These are phyloP conservation scores for Eumacrocentrus americanus DNA, from an alignment of 2,888 invertebrate species.

Conservation along the genomic window DNA sequence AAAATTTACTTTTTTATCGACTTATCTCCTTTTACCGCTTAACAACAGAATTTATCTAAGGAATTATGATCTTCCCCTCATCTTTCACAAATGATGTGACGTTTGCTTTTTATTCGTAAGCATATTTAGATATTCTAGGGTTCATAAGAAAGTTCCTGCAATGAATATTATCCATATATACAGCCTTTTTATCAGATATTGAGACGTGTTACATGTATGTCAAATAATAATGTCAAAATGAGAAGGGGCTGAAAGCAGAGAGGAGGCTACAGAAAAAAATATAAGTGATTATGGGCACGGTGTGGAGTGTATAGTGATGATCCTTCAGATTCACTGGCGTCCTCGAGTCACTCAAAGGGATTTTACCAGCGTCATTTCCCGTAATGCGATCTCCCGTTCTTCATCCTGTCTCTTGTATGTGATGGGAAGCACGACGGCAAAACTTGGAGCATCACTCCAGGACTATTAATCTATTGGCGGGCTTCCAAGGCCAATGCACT, in stretches of 20 bases:
- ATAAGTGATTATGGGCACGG: conserved; percentile 28
- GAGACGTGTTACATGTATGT: not conserved
- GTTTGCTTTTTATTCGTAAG: conserved; percentile 52
- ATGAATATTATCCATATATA: too few species aligned
- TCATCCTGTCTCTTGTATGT: conserved; percentile 14
- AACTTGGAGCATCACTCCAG: conserved; percentile 57
- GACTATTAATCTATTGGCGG: conserved; percentile 60
- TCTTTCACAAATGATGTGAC: conserved; percentile 59
- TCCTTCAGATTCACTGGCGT: conserved; percentile 27
- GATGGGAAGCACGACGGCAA: conserved; percentile 36
- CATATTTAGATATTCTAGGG: not conserved
- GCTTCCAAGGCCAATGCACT: conserved; percentile 58
- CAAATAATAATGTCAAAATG: conserved; percentile 6
- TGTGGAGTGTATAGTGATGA: too few species aligned
- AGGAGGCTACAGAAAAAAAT: conserved; percentile 13
- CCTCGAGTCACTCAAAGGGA: conserved; percentile 47
- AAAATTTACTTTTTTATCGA: too few species aligned
- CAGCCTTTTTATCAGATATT: not conserved
- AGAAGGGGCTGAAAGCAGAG: conserved; percentile 21
- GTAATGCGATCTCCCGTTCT: conserved; percentile 51
- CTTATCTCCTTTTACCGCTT: too few species aligned
- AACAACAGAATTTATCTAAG: too few species aligned
- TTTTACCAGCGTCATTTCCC: conserved; percentile 57
- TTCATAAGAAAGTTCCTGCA: not conserved
- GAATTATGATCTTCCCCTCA: conserved; percentile 41